These are phyloP conservation scores for Syngnathus rostellatus DNA, from an alignment of 2,797 vertebrate genomes.

Conservation along the genomic window DNA sequence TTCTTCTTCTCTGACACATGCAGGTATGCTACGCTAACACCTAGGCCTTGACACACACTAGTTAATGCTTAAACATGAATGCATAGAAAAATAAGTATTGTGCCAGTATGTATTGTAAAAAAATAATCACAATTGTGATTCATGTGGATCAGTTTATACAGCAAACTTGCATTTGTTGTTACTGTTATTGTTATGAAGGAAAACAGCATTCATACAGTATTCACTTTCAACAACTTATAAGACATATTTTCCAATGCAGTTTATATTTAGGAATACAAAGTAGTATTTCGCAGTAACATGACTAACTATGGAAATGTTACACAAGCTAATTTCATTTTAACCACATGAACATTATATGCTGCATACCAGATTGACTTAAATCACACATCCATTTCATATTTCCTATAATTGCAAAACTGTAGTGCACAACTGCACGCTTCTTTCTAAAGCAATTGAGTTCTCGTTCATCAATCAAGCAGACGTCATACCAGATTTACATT, in stretches of 20 bases:
- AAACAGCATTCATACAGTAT: too few species aligned
- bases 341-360: not conserved
- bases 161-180: too few species aligned
- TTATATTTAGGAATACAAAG: not conserved
- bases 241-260: not conserved
- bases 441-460: too few species aligned
- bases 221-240: too few species aligned
- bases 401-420: not conserved
- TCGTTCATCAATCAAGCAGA: not conserved
- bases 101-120: too few species aligned
- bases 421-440: not conserved
- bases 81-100: too few species aligned
- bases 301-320: not conserved
- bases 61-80: too few species aligned
- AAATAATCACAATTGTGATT: too few species aligned
- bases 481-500: not conserved
- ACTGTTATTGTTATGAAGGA: too few species aligned
- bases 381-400: not conserved
- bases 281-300: not conserved
- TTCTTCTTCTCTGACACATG: not conserved
- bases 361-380: not conserved
- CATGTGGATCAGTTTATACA: too few species aligned
- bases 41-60: not conserved
- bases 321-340: not conserved
- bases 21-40: not conserved